Conservation (phyloP, 2,113 vertebrate genomes). For the Sminthopsis crassicaudata region DNA sequence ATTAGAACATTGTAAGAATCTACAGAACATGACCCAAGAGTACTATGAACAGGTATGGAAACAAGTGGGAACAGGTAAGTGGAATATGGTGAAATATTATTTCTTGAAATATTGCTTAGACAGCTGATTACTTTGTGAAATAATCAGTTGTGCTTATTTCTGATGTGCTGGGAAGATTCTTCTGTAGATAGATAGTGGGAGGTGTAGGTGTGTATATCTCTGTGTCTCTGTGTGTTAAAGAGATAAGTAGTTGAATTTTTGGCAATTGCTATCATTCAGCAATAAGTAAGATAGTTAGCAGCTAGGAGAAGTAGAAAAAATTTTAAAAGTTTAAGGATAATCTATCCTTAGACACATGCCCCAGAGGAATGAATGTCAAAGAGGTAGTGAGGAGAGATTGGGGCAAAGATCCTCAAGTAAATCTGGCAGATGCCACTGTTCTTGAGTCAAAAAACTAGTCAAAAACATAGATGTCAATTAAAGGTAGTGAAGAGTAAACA, state of each 20-base stretch:
- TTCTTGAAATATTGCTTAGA: fast-evolving
- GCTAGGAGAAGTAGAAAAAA: not conserved
- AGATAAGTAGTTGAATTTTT: not conserved
- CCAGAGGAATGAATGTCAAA: not conserved
- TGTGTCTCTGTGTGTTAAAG: not conserved
- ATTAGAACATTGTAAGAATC: too few relatives aligned
- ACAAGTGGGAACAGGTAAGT: fast-evolving
- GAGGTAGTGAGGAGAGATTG: not conserved
- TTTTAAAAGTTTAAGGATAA: not conserved
- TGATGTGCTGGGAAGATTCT: not conserved
- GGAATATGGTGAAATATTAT: fast-evolving
- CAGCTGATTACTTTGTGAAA: not conserved
- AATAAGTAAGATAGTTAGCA: not conserved
- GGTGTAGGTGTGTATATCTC: not conserved
- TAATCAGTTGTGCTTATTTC: not conserved
- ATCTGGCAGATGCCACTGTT: not conserved
- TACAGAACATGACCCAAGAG: too few relatives aligned
- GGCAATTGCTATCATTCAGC: not conserved
- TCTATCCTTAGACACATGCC: not conserved
- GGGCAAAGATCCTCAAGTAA: not conserved
- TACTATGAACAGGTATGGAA: not conserved
- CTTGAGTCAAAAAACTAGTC: not conserved
- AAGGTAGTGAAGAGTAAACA: not conserved
- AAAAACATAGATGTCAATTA: not conserved
- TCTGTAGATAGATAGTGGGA: not conserved